Percentiles rank a stretch among this genome's conserved stretches.
These are phyloP conservation scores for Hycleus cichorii DNA, from an alignment of 1,140 invertebrate genomes.

Conservation along the genomic window DNA sequence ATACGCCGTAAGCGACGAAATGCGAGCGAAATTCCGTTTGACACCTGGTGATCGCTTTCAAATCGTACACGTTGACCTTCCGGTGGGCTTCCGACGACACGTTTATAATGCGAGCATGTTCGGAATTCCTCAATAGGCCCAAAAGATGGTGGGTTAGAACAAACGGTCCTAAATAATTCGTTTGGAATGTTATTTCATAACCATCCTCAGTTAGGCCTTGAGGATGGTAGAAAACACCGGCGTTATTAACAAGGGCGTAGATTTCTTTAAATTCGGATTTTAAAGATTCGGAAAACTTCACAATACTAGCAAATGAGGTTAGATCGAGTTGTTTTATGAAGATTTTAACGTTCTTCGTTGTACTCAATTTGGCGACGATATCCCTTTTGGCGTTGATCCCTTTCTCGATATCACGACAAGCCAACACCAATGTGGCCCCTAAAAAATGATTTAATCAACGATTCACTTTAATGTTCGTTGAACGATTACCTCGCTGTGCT, in stretches of 20 bases:
- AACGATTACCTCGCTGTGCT: constrained; percentile 35
- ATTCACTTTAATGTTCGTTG: background rate
- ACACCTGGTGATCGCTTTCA: constrained; percentile 31
- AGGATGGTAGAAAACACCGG: constrained; percentile 51
- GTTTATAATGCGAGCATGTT: constrained; percentile 36
- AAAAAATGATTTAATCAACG: constrained; percentile 12
- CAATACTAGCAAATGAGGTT: constrained; percentile 33
- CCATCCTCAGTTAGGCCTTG: constrained; percentile 49
- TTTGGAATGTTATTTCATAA: constrained; percentile 54
- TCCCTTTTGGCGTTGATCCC: constrained; percentile 41
- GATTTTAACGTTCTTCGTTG: constrained; percentile 34
- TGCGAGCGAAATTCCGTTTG: constrained; percentile 32
- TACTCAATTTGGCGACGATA: constrained; percentile 30
- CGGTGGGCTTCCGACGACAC: constrained; percentile 37
- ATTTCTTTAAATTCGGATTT: constrained; percentile 31
- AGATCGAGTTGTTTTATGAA: constrained; percentile 35
- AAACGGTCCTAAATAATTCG: constrained; percentile 51
- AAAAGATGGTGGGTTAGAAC: constrained; percentile 37
- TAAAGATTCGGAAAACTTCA: constrained; percentile 31
- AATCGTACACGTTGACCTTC: constrained; percentile 32
- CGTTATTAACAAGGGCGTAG: constrained; percentile 54
- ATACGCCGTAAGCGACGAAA: constrained; percentile 35
- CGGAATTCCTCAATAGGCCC: constrained; percentile 24
- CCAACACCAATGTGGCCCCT: constrained; percentile 47
- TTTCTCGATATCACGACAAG: constrained; percentile 46